Conservation (phyloP, 1,140 invertebrate species). For the Drosophila baimaii region DNA sequence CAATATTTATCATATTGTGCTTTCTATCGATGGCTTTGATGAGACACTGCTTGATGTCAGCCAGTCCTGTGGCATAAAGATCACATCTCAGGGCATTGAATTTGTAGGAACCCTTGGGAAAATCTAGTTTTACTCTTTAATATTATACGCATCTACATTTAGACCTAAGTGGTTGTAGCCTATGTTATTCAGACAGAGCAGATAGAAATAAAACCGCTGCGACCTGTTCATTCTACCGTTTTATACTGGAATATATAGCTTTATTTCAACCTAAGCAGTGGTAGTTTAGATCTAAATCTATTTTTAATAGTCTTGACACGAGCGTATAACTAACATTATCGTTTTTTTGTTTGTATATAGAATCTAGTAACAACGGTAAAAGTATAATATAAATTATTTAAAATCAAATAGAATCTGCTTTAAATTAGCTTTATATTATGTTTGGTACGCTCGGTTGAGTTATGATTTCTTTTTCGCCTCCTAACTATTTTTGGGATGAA, state of each 20-base stretch:
- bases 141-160: neutral
- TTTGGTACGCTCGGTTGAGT: neutral
- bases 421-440: neutral
- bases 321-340: too few relatives aligned
- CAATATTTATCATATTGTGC: constrained; percentile 27
- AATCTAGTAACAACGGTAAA: neutral
- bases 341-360: neutral
- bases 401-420: neutral
- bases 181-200: neutral
- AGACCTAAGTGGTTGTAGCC: neutral
- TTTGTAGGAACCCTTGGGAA: constrained; percentile 19
- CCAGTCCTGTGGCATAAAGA: neutral
- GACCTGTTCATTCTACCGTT: neutral
- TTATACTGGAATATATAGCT: neutral
- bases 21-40: constrained; percentile 44
- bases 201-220: neutral
- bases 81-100: constrained; percentile 27
- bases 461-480: neutral
- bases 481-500: neutral
- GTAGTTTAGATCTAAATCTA: neutral
- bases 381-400: neutral
- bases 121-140: accelerated
- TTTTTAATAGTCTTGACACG: neutral
- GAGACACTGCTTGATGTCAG: constrained; percentile 4
- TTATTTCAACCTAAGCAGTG: neutral